A percentile compares a stretch with the other conserved stretches of the same genome.
phyloP scores from a whole-genome alignment of 2,888 invertebrate species.

The Sphaerophoria rueppellii region DNA sequence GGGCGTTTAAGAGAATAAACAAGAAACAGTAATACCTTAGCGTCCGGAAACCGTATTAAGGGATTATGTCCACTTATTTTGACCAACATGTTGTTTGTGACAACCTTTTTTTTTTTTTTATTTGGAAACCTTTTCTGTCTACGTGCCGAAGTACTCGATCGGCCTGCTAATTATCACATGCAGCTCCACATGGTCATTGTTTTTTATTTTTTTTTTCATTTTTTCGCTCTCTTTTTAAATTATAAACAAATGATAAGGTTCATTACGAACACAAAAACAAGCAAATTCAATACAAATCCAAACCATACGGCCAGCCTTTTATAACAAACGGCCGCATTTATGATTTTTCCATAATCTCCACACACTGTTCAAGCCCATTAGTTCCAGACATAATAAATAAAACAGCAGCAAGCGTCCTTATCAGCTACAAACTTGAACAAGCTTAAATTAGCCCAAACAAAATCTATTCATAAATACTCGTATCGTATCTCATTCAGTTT shows the following conservation, averaged over 20 bases:
- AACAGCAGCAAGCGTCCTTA: constrained; percentile 2
- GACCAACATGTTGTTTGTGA: too few species aligned
- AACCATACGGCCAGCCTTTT: not conserved
- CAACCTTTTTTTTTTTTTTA: too few species aligned
- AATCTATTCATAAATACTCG: constrained; percentile 6
- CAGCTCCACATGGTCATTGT: not conserved
- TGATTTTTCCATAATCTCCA: not conserved
- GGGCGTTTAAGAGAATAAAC: too few species aligned
- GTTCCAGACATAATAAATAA: constrained; percentile 31
- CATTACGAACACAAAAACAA: not conserved
- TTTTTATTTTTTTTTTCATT: not conserved
- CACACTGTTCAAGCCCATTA: constrained; percentile 3
- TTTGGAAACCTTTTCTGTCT: not conserved
- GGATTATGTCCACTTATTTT: too few species aligned
- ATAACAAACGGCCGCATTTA: not conserved
- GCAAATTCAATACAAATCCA: too few species aligned
- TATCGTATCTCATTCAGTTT: constrained; percentile 21
- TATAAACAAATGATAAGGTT: constrained; percentile 11
- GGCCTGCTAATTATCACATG: not conserved
- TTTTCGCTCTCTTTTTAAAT: not conserved
- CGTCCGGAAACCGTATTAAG: too few species aligned
- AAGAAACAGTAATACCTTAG: too few species aligned
- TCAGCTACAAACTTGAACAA: not conserved
- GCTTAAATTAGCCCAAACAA: constrained; percentile 1
- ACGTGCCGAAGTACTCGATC: constrained; percentile 7